Percentiles rank a stretch among this genome's conserved stretches.
These are phyloP conservation scores for Tipula helvola DNA, from an alignment of 2,888 invertebrate genomes.

Conservation along the genomic window DNA sequence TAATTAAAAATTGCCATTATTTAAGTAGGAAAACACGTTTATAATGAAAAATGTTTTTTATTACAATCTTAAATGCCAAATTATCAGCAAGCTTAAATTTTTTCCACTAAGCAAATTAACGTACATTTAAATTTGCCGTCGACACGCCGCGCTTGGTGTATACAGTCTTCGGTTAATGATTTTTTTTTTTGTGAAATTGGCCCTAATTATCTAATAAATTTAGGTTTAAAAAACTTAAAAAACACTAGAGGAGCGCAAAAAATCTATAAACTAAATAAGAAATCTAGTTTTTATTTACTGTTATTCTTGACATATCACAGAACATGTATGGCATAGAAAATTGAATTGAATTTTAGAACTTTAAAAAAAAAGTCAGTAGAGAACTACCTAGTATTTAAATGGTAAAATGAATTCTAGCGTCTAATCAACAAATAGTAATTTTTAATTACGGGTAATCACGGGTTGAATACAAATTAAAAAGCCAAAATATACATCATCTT, in stretches of 20 bases:
- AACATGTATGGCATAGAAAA: conserved; percentile 4
- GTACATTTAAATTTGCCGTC: no score
- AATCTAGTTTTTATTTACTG: background rate
- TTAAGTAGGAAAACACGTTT: no score
- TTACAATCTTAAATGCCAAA: no score
- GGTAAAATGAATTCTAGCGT: background rate
- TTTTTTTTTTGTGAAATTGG: no score
- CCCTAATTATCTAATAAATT: background rate
- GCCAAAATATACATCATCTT: background rate
- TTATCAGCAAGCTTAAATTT: no score
- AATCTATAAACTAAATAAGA: background rate
- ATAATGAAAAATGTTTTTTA: no score
- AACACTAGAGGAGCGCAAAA: background rate
- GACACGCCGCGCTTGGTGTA: no score
- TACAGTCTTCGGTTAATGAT: no score
- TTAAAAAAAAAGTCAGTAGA: background rate
- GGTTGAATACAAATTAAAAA: background rate
- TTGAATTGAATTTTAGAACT: background rate
- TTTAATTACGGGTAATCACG: background rate
- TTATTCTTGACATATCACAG: background rate
- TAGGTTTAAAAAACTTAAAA: background rate
- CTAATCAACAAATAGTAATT: background rate
- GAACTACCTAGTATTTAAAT: no score
- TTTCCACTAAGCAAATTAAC: no score
- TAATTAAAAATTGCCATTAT: no score